These are phyloP conservation scores for Helicoverpa zea DNA, from an alignment of 1,140 invertebrate genomes.

Conservation along the genomic window DNA sequence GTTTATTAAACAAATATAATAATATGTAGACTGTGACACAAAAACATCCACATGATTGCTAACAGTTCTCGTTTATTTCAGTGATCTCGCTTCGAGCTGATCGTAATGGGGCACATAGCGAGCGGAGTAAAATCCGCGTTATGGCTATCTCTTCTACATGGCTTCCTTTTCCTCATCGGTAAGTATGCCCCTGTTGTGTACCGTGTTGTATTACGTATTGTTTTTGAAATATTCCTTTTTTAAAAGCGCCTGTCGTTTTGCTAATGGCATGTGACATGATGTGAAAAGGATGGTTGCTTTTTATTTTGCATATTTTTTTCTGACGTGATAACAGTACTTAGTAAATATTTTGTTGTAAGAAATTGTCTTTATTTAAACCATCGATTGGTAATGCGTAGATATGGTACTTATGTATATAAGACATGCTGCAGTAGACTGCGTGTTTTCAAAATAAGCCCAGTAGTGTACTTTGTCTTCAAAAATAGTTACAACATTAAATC, in stretches of 20 bases:
- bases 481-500: too few species aligned
- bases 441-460: too few species aligned
- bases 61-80: slow-evolving; percentile 43
- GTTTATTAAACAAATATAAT: neutral
- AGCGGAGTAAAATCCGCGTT: slow-evolving; percentile 66
- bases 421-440: too few species aligned
- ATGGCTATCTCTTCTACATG: slow-evolving; percentile 76
- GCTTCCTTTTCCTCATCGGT: slow-evolving; percentile 72
- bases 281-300: neutral
- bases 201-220: slow-evolving; percentile 11
- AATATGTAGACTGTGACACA: neutral
- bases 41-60: slow-evolving; percentile 11
- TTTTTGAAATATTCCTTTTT: slow-evolving; percentile 34
- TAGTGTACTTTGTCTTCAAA: too few species aligned
- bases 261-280: slow-evolving; percentile 19
- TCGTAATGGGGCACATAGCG: slow-evolving; percentile 66
- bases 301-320: neutral
- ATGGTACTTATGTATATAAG: too few species aligned
- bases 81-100: slow-evolving; percentile 6
- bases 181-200: slow-evolving; percentile 50
- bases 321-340: neutral
- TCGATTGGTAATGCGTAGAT: too few species aligned
- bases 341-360: too few species aligned
- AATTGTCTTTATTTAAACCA: too few species aligned
- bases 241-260: slow-evolving; percentile 21